Evolutionary conservation across 2,888 invertebrate genomes (phyloP), one percentile per base, ranked within the genome.

Genomic region (Eupithecia tripunctaria): DNA sequence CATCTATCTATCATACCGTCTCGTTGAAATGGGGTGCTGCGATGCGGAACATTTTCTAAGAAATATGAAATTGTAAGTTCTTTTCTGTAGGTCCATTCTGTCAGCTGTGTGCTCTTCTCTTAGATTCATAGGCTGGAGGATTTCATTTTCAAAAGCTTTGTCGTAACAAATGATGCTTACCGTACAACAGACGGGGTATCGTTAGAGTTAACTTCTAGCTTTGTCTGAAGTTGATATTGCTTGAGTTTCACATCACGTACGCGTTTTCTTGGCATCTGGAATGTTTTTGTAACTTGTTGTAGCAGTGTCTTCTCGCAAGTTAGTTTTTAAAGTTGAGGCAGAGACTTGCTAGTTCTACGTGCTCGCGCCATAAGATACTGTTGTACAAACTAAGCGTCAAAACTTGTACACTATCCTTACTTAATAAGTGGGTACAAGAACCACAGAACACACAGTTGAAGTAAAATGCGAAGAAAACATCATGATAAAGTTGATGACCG

Each of bases 221-320:
- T 56, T 71, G 51, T 70, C 62, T 71, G 66, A 72, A 72, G 67
- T 75, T 75, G 70, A 72, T 70, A 70, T 73, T 75, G 68, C 76
- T 78, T 80, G 75, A 75, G 76, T 91, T 90, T 89, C 91, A 25
- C 81, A 80, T 86, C 93, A 93, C 93, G 93, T 92, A 80, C 82
- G 71, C 81, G 83, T 86, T 87, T 89, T 91, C 92, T 91, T 91
- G 90, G 84, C 91, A 91, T 92, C 91, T 91, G 92, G 91, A 89
- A 91, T 91, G 92, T 75, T 91, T 92, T 89, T 86, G 90, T 83
- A 90, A 89, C 91, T 89, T 86, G 86, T 84, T 88, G 88, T 87
- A 88, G 82, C 73, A 68, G 73, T 76, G 73, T 82, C 85, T 83
- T 79, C 83, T 79, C 81, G 81, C 70, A 84, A 88, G 87, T 91